phyloP scores from a whole-genome alignment of 2,888 invertebrate genomes.

The Dryocosmus kuriphilus region DNA sequence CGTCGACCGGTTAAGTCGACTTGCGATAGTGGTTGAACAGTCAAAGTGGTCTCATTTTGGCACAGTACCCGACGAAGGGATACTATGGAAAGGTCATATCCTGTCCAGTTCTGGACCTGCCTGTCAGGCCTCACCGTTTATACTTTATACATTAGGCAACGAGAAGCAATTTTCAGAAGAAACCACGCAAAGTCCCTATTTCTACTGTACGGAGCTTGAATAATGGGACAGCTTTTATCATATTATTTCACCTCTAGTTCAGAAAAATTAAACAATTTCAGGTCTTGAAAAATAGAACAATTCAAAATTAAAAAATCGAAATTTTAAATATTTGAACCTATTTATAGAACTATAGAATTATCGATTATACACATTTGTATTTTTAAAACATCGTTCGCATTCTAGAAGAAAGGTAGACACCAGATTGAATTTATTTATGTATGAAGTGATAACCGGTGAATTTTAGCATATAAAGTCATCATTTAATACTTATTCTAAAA shows the following conservation, averaged over 20 bases:
- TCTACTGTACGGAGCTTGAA: background rate
- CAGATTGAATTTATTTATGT: too few relatives aligned
- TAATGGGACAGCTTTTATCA: background rate
- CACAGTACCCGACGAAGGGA: slow-evolving; percentile 65
- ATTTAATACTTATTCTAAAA: too few relatives aligned
- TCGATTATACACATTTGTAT: too few relatives aligned
- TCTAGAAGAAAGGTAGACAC: too few relatives aligned
- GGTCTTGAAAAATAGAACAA: too few relatives aligned
- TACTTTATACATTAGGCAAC: slow-evolving; percentile 65
- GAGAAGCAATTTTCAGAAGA: slow-evolving; percentile 72
- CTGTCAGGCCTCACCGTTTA: slow-evolving; percentile 61
- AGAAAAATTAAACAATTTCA: too few relatives aligned
- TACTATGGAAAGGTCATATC: slow-evolving; percentile 75
- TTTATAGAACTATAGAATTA: too few relatives aligned
- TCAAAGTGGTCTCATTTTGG: slow-evolving; percentile 77
- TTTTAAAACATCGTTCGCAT: too few relatives aligned
- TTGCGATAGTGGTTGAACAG: slow-evolving; percentile 77
- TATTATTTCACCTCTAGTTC: background rate
- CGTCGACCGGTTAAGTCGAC: slow-evolving; percentile 64
- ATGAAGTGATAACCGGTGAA: too few relatives aligned
- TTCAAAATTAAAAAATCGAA: too few relatives aligned
- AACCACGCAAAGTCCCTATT: slow-evolving; percentile 63
- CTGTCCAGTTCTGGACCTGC: slow-evolving; percentile 69
- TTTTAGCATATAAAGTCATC: too few relatives aligned
- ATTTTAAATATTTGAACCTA: too few relatives aligned